Evolutionary conservation across 2,797 vertebrate species (phyloP).

Genomic region (Megalops cyprinoides): DNA sequence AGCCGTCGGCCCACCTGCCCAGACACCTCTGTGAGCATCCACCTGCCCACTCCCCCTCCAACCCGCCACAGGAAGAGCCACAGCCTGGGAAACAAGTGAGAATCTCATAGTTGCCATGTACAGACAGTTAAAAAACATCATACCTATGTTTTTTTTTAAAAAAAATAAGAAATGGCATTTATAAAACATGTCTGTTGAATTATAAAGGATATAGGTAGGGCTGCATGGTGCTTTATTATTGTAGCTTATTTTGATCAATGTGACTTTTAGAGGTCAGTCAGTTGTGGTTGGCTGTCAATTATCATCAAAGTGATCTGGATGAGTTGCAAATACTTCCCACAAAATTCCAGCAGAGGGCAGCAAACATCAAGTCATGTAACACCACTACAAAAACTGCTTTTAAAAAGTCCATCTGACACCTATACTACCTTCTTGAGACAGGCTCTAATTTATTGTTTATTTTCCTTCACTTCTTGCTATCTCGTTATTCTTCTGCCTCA

Average conservation of each 20-base stretch:
- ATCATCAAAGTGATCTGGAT: neutral
- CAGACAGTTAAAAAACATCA: no score
- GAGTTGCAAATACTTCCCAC: neutral
- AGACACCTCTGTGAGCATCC: constrained; percentile 85
- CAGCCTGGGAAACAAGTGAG: constrained; percentile 95
- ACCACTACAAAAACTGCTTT: neutral
- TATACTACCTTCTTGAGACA: no score
- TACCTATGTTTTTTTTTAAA: no score
- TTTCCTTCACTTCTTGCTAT: no score
- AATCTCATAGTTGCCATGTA: constrained; percentile 38
- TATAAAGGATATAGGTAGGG: no score
- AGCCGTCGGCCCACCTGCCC: constrained; percentile 91
- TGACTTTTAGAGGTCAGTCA: neutral
- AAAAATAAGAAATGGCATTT: no score
- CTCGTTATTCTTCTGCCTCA: neutral
- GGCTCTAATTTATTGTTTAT: no score
- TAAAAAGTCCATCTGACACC: no score
- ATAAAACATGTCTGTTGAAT: no score
- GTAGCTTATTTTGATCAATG: neutral
- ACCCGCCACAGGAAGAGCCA: constrained; percentile 95
- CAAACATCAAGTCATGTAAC: constrained; percentile 3
- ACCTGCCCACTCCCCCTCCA: constrained; percentile 84
- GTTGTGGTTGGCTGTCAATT: no score
- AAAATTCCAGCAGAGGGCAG: neutral
- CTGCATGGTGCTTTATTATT: neutral